Conservation (phyloP, 1,140 invertebrate species). For the Acromyrmex charruanus region DNA sequence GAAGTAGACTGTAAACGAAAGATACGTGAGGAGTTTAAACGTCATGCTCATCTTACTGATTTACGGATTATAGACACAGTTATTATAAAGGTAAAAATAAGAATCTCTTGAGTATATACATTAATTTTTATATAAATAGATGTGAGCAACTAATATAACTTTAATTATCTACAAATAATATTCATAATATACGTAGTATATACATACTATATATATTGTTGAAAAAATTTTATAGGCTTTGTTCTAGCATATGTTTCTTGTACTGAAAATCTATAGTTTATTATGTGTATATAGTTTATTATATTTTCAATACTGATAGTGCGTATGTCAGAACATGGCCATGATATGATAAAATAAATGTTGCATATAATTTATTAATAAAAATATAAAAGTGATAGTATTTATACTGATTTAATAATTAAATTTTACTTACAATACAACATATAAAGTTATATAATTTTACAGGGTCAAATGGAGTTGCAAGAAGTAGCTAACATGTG, state of each 20-base stretch:
- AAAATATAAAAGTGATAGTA: not conserved
- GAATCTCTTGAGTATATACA: not conserved
- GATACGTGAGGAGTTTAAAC: slow-evolving; percentile 93
- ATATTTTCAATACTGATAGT: too few species aligned
- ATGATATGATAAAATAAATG: slow-evolving; percentile 3
- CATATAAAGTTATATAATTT: not conserved
- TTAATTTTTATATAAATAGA: not conserved
- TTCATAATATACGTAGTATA: slow-evolving; percentile 14
- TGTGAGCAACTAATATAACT: slow-evolving; percentile 5
- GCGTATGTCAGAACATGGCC: too few species aligned
- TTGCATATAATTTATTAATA: not conserved
- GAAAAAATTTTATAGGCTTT: not conserved
- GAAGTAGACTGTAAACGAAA: slow-evolving; percentile 90
- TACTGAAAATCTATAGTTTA: too few species aligned
- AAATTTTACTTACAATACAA: slow-evolving; percentile 1
- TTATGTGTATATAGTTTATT: too few species aligned
- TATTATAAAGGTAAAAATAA: slow-evolving; percentile 92
- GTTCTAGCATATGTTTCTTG: too few species aligned
- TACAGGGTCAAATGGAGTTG: slow-evolving; percentile 97
- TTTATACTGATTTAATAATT: not conserved
- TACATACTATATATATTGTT: not conserved
- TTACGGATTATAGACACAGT: slow-evolving; percentile 96
- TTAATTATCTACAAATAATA: not conserved
- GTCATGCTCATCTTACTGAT: slow-evolving; percentile 92
- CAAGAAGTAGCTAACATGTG: slow-evolving; percentile 94